These are phyloP conservation scores for Microcebus lehilahytsara DNA, from an alignment of 2,113 vertebrate species.

Conservation along the genomic window DNA sequence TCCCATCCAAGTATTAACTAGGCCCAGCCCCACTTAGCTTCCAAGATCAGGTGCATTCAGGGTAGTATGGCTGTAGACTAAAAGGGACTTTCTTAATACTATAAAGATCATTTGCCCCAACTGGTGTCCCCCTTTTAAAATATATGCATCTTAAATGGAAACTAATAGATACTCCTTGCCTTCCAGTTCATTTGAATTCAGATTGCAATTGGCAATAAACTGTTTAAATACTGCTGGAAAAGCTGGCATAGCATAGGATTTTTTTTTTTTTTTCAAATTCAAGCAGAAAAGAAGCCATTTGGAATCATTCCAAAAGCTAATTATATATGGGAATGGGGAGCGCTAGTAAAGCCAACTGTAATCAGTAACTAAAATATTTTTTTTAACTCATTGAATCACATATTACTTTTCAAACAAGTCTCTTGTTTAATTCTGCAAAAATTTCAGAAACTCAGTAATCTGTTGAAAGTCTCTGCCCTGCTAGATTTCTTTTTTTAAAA, in stretches of 20 bases:
- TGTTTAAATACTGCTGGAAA: conserved; percentile 49
- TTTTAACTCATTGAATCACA: conserved; percentile 69
- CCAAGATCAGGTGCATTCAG: too few species aligned
- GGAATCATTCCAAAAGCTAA: conserved; percentile 59
- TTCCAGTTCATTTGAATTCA: neutral
- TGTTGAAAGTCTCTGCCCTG: neutral
- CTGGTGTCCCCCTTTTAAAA: neutral
- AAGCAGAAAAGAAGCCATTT: conserved; percentile 46
- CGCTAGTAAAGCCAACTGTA: conserved; percentile 37
- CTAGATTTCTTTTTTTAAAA: neutral
- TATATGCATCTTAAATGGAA: neutral
- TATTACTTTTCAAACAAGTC: conserved; percentile 69
- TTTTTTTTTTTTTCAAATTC: conserved; percentile 51
- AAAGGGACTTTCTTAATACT: neutral
- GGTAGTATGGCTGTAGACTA: too few species aligned
- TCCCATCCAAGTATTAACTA: neutral
- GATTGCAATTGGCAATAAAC: conserved; percentile 31
- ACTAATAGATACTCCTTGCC: neutral
- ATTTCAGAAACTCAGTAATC: conserved; percentile 60
- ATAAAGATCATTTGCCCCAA: neutral
- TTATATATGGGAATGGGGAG: conserved; percentile 27
- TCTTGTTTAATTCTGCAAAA: conserved; percentile 51
- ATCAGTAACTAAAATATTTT: conserved; percentile 72
- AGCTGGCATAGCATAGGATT: neutral
- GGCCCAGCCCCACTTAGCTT: too few species aligned